Base-by-base conservation (phyloP, 1,140 invertebrate species). In the Drosophila lini region DNA sequence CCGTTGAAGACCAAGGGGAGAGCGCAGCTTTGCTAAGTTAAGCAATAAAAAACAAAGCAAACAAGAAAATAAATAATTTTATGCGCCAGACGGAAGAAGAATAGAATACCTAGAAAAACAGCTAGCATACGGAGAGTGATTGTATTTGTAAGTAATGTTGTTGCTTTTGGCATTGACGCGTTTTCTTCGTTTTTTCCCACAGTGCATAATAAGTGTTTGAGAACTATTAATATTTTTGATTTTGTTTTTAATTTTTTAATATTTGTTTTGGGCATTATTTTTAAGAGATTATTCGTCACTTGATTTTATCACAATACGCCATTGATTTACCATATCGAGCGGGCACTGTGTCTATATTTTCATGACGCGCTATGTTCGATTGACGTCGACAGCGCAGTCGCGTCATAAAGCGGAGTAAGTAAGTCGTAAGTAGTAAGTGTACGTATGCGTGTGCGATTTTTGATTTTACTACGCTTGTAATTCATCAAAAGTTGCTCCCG, bases 381-480 rank as follows among this genome's bases (percentile, higher is more conserved):
- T 73, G 59, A 74, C 73, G 73, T 76, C 42, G 40, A 64, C 73
- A 77, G 74, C 74, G 41, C 55, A 77, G 74, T 56, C 62, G 63
- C 67, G 75, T 77, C 76, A 75, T 69, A 77, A 68, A 86, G 57
- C 68, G 82, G 81, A 81, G 79, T 77, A 82, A 86, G 73, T 44
- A 44, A 53, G 59, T 36, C 41, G 25, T 45, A 25, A 15, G 19
- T 47, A 22, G 40, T 40, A 41, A n/a, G 13, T 58, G 63, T 40
- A 38, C 6, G 42, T 50, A 16, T 52, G 60, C n/a, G 36, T 60
- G 63, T 48, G 32, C 31, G 34, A 31, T 28, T 71, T 81, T 85
- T 50, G 34, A 31, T 32, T 71, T 85, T 85, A 85, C 80, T 80
- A 77, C 76, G 75, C 74, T 55, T 82, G 83, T 86, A 86, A 86